Base-by-base conservation (phyloP, 2,797 vertebrate species). In the Danio tinwini region DNA sequence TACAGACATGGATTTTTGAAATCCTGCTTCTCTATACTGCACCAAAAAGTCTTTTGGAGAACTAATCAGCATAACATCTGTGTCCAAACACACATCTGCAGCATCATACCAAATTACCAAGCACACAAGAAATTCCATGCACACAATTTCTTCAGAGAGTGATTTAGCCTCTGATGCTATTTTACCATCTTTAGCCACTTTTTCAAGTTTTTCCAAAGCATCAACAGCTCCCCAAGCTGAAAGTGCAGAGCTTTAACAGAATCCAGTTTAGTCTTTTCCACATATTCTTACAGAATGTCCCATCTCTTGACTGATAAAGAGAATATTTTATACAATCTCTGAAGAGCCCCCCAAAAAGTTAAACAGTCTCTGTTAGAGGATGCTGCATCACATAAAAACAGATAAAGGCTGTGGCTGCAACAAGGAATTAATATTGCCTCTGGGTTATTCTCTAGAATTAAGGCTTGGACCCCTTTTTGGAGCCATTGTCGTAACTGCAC, bases 271-370 rank as follows among this genome's bases (percentile, higher is more conserved):
- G 73, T 67, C 13, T 81, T 83, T 21, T 83, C 64, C 37, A 84
- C 74, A 81, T 76, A 84, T 72, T 84, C 42, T 72, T 81, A 55
- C 17, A 84, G 13, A 74, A 84, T 73, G 44, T 84, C 72, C 67
- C 78, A 81, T 16, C 73, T 40, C 67, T 84, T 76, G 7, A 81
- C 78, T 3, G 47, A 77, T 2, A 59, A 71, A 39, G 73, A 83
- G 13, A 83, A 81, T 3, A 61, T 72, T 17, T 67, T 81, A 17
- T 81, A 77, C 64, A 83, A 19, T 55, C 72, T 83, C 47, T 83
- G 69, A 37, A 78, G 21, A 37, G 81, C 65, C 11, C 65, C 74
- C 64, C 3, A 77, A 82, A 81, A 81, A 14, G 10, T 65, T n/a
- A 82, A 56, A 61, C 61, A 78, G 21, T 5, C 29, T 67, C 53